Evolutionary conservation across 2,113 vertebrate species (phyloP).

Genomic region (Oxyruncus cristatus): DNA sequence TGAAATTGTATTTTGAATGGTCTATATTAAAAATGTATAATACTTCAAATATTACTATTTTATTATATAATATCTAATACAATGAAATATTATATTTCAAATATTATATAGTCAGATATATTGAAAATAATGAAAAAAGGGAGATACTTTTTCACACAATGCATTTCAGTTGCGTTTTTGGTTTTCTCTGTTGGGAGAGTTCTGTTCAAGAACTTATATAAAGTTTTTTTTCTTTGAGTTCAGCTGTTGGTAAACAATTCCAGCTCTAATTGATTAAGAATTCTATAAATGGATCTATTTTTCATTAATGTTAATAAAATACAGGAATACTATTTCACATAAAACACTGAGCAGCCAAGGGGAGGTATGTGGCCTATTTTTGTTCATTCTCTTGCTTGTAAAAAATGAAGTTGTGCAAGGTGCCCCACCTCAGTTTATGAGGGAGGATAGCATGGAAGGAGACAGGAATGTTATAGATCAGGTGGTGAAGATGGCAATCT

Average conservation of each 20-base stretch:
- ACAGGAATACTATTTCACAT: not conserved
- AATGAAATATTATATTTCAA: not conserved
- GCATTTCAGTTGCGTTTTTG: not conserved
- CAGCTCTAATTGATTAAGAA: not conserved
- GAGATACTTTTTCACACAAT: not conserved
- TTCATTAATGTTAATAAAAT: not conserved
- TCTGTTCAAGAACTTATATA: not conserved
- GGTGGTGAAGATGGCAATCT: not conserved
- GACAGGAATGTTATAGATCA: not conserved
- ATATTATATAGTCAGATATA: not conserved
- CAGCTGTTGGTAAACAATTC: not conserved
- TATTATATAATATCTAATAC: not conserved
- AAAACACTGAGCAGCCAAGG: not conserved
- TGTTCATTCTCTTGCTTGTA: not conserved
- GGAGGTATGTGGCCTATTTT: not conserved
- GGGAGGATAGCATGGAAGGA: not conserved
- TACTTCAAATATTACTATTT: too few species aligned
- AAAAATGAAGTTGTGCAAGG: not conserved
- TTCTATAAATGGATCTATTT: not conserved
- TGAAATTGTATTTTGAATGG: not conserved
- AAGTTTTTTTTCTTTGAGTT: not conserved
- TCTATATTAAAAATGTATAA: not conserved
- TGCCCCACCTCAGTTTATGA: not conserved
- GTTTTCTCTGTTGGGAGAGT: not conserved
- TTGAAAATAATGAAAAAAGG: not conserved